Percentiles rank a stretch among this genome's conserved stretches.
Conservation (phyloP, 1,140 invertebrate species). For the Euura saliciscinereae region DNA sequence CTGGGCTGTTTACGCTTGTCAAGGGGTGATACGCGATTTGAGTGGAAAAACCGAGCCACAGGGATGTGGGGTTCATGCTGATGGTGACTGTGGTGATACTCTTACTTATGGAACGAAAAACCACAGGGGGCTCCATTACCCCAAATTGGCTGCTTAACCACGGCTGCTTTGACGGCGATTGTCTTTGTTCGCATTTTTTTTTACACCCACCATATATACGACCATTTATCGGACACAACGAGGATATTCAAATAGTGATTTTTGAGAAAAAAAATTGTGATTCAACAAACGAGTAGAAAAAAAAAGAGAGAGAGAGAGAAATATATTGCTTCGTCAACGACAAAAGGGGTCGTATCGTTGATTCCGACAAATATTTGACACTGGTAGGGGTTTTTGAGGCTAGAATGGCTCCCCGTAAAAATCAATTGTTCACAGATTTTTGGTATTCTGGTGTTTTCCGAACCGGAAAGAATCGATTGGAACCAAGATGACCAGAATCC, state of each 20-base stretch:
- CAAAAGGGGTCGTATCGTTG: neutral
- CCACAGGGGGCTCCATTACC: neutral
- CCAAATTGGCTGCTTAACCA: neutral
- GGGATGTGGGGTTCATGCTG: neutral
- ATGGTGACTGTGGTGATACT: too few species aligned
- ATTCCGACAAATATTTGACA: neutral
- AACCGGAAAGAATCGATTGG: too few species aligned
- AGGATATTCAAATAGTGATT: too few species aligned
- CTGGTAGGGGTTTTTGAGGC: neutral
- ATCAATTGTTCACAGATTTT: neutral
- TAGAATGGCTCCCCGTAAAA: neutral
- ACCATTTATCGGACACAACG: too few species aligned
- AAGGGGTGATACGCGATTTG: constrained; percentile 4
- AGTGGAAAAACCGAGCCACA: constrained; percentile 2
- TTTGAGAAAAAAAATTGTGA: too few species aligned
- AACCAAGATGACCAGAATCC: too few species aligned
- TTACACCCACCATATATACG: too few species aligned
- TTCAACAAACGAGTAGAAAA: too few species aligned
- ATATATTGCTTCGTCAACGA: neutral
- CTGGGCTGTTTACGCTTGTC: constrained; percentile 6
- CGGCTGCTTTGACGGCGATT: neutral
- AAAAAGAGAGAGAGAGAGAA: too few species aligned
- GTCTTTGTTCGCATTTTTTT: neutral
- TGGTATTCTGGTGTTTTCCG: neutral
- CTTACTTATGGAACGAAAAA: neutral